phyloP scores from a whole-genome alignment of 2,113 vertebrate species.

The Amblyopsis rosae region DNA sequence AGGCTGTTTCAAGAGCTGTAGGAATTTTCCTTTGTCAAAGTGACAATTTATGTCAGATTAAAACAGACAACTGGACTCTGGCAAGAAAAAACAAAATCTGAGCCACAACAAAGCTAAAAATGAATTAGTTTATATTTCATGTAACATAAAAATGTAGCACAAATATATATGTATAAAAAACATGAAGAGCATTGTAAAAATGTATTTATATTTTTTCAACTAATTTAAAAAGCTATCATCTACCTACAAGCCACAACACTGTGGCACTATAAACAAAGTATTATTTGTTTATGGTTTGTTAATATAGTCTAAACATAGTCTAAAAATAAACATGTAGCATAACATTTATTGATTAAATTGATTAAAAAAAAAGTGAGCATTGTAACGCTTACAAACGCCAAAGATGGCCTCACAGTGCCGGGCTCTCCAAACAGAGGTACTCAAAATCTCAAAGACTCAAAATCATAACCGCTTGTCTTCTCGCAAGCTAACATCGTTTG shows the following conservation, averaged over 20 bases:
- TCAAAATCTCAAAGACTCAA: slow-evolving; percentile 23
- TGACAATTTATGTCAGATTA: neutral
- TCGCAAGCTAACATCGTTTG: slow-evolving; percentile 40
- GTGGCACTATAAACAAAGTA: too few relatives aligned
- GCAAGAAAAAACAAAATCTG: too few relatives aligned
- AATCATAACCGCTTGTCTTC: slow-evolving; percentile 40
- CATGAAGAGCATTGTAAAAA: too few relatives aligned
- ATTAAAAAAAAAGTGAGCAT: too few relatives aligned
- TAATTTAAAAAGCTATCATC: neutral
- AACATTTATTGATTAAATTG: too few relatives aligned
- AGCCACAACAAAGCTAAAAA: too few relatives aligned
- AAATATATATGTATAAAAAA: too few relatives aligned
- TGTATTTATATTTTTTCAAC: too few relatives aligned
- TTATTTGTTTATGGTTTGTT: too few relatives aligned
- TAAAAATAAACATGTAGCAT: neutral
- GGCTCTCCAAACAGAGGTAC: slow-evolving; percentile 50
- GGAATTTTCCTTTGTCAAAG: slow-evolving; percentile 1
- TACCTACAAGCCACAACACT: neutral
- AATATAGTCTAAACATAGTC: too few relatives aligned
- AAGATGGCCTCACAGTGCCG: neutral
- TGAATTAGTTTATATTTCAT: neutral
- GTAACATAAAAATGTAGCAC: too few relatives aligned
- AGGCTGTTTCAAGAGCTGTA: slow-evolving; percentile 9
- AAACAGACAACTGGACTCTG: neutral
- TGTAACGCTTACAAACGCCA: neutral